Percentiles rank a stretch among this genome's conserved stretches.
phyloP scores from a whole-genome alignment of 2,797 vertebrate genomes.

The Hephaestus fuliginosus region DNA sequence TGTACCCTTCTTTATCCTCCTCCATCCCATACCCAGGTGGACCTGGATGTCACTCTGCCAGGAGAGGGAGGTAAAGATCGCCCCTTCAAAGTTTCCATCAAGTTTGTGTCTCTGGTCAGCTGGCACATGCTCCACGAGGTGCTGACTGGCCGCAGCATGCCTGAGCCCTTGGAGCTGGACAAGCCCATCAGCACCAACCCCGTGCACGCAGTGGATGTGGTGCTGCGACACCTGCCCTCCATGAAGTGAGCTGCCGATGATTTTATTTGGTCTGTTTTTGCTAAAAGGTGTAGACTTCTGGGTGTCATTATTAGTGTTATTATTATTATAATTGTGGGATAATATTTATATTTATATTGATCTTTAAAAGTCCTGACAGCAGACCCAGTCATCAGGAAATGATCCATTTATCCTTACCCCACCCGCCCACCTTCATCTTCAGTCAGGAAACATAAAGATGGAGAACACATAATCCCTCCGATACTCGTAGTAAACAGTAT shows the following conservation, averaged over 20 bases:
- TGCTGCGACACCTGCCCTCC: slow-evolving; percentile 97
- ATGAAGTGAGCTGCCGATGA: slow-evolving; percentile 91
- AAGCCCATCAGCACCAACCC: slow-evolving; percentile 99
- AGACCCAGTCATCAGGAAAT: background rate
- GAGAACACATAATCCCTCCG: slow-evolving; percentile 15
- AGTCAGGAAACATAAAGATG: slow-evolving; percentile 14
- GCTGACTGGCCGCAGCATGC: slow-evolving; percentile 95
- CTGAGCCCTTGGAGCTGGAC: slow-evolving; percentile 98
- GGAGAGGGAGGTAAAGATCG: slow-evolving; percentile 99
- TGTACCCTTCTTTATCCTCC: background rate
- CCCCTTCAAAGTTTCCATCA: slow-evolving; percentile 98
- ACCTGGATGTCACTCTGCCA: slow-evolving; percentile 98
- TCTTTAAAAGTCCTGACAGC: background rate
- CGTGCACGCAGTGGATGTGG: slow-evolving; percentile 99
- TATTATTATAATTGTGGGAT: background rate
- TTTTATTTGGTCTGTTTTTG: background rate
- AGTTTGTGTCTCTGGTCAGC: slow-evolving; percentile 98
- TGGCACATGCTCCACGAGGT: slow-evolving; percentile 99
- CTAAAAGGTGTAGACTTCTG: background rate
- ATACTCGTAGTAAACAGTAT: slow-evolving; percentile 37
- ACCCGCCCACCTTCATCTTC: slow-evolving; percentile 8
- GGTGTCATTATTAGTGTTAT: background rate
- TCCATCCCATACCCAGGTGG: slow-evolving; percentile 88
- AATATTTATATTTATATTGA: background rate
- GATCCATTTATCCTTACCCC: background rate